These are phyloP conservation scores for Mellivora capensis DNA, from an alignment of 2,113 vertebrate genomes.

Conservation along the genomic window DNA sequence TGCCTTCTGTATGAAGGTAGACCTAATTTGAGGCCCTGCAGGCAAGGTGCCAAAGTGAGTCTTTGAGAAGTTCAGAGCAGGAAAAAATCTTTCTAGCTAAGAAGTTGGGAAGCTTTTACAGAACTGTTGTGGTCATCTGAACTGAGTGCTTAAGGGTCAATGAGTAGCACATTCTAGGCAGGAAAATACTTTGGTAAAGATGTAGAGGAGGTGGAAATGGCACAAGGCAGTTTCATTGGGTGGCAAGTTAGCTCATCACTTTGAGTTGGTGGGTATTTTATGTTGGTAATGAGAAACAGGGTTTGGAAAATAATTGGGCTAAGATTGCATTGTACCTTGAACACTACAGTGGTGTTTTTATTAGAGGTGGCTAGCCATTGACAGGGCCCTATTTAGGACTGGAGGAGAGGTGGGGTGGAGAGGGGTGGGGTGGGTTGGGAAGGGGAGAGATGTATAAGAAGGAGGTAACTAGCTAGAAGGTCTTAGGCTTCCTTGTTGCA, in stretches of 20 bases:
- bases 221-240: background rate
- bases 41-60: background rate
- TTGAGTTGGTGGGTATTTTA: background rate
- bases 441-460: background rate
- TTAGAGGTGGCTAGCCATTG: background rate
- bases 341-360: background rate
- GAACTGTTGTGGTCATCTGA: background rate
- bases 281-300: background rate
- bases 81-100: background rate
- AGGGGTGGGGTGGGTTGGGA: background rate
- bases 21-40: background rate
- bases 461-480: background rate
- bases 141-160: background rate
- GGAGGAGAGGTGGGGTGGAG: background rate
- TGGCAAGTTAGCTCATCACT: slow-evolving; percentile 1
- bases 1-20: background rate
- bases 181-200: background rate
- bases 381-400: background rate
- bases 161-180: background rate
- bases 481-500: background rate
- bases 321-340: background rate
- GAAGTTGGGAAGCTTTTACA: background rate
- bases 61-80: background rate
- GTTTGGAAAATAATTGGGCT: background rate
- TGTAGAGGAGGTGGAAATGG: background rate